Percentiles rank a stretch among this genome's conserved stretches.
These are phyloP conservation scores for Ursus arctos DNA, from an alignment of 2,113 vertebrate genomes.

Conservation along the genomic window DNA sequence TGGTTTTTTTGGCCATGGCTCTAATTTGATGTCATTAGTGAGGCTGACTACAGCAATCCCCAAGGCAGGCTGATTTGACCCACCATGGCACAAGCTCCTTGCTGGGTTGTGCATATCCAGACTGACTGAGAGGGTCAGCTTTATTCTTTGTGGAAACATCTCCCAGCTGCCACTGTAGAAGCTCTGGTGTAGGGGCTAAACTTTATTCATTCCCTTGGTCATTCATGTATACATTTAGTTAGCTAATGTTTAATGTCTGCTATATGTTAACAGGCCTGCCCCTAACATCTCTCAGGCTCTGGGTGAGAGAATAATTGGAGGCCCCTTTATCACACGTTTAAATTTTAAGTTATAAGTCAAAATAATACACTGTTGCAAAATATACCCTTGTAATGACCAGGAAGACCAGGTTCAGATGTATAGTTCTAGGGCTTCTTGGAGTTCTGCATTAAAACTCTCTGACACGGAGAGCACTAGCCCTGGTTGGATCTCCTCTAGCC, in stretches of 20 bases:
- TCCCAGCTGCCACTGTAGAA: neutral
- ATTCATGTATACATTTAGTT: neutral
- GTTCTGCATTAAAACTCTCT: neutral
- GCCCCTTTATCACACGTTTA: neutral
- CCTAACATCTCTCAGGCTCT: neutral
- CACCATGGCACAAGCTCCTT: neutral
- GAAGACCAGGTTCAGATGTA: neutral
- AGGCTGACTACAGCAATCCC: neutral
- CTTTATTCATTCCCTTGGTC: neutral
- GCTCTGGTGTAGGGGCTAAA: neutral
- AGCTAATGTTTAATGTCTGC: neutral
- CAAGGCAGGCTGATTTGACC: no score
- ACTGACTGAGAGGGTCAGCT: neutral
- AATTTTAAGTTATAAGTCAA: conserved; percentile 35
- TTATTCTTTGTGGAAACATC: neutral
- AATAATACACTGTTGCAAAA: neutral
- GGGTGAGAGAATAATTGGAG: neutral
- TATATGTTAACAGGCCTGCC: neutral
- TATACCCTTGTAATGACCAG: neutral
- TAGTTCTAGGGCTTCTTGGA: neutral
- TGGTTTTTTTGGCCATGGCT: neutral
- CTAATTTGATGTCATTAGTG: neutral
- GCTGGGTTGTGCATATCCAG: neutral
- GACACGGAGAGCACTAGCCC: no score
- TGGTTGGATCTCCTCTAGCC: no score